Evolutionary conservation across 2,797 vertebrate species (phyloP), one percentile per base, ranked within the genome.

Genomic region (Psittacula derbiana): DNA sequence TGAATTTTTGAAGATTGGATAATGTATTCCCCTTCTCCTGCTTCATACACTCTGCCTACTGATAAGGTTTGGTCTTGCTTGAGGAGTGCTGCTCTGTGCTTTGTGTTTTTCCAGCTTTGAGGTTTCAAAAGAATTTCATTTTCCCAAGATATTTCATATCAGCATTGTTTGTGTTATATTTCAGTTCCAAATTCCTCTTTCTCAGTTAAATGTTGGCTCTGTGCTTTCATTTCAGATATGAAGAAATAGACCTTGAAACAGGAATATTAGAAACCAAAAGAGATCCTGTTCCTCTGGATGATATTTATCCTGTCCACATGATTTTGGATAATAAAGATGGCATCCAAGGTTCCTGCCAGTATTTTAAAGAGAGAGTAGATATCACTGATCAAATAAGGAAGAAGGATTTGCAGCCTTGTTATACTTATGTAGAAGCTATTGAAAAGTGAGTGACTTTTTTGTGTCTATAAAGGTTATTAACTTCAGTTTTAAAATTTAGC

Each of bases 341-440:
- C 25, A 97, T 99, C 41, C 99, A 99, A 91, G 99, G 99, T 57
- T 99, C 99, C 0, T 99, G 99, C 93, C 96, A 89, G 10, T 96
- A 98, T 95, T 99, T 99, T 90, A 98, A 97, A 38, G 97, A 99
- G 93, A 98, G 99, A 93, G 95, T 92, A n/a, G 97, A 99, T 40
- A 53, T 99, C 69, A 98, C 98, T 8, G 96, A 92, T 65, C 95
- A 97, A 15, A 92, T 99, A 90, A 98, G 98, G 83, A 98, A 94
- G 27, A 94, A 98, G 62, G 95, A 98, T 82, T 80, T 98, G 65
- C 96, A 98, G 61, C 97, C 98, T 0, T 88, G 97, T 30, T 92
- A 98, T 33, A 98, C 90, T 0, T 96, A 99, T 28, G 84, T 97
- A 41, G 98, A 99, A 92, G 98, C 98, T 50, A 90, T 98, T 83